These are phyloP conservation scores for Heliconius eleuchia DNA, from an alignment of 1,140 invertebrate genomes.

Conservation along the genomic window DNA sequence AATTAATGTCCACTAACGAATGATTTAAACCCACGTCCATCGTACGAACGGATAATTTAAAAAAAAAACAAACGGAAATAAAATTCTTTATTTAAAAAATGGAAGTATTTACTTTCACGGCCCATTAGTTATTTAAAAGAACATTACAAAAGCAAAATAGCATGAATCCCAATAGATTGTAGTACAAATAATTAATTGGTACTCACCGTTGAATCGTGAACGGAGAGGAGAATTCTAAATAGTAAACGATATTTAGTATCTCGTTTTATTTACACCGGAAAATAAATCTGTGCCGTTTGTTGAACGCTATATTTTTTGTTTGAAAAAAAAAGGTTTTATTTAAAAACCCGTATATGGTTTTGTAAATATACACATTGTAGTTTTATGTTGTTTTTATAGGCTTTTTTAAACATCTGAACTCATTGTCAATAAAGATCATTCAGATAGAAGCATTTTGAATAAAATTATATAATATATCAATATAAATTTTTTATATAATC, in stretches of 20 bases:
- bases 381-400: background rate
- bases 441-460: no score
- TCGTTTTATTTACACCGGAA: background rate
- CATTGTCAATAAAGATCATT: no score
- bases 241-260: constrained; percentile 5
- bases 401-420: no score
- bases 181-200: background rate
- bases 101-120: background rate
- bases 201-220: constrained; percentile 8
- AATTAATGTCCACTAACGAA: no score
- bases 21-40: no score
- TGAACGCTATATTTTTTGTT: background rate
- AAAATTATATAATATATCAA: no score
- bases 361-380: background rate
- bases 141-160: background rate
- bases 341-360: background rate
- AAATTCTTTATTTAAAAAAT: background rate
- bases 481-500: background rate
- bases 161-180: background rate
- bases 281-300: background rate
- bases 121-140: constrained; percentile 7
- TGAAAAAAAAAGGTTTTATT: background rate
- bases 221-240: constrained; percentile 3
- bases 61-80: background rate
- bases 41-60: no score